A percentile compares a stretch with the other conserved stretches of the same genome.
phyloP scores from a whole-genome alignment of 2,113 vertebrate genomes.

The Ictalurus furcatus region DNA sequence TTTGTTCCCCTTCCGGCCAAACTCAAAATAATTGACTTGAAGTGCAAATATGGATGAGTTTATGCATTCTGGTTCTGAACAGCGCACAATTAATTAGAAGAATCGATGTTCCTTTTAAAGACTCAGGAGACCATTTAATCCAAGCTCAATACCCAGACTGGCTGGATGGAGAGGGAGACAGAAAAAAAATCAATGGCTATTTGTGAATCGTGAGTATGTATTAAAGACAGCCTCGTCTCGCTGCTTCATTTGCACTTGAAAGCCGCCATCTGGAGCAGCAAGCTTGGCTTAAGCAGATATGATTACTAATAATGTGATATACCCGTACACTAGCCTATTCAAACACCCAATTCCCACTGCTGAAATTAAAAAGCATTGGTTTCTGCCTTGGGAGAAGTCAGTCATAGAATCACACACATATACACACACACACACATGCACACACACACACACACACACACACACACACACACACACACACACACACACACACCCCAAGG shows the following conservation, averaged over 20 bases:
- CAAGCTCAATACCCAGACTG: slow-evolving; percentile 98
- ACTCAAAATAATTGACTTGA: slow-evolving; percentile 83
- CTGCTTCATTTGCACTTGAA: slow-evolving; percentile 99
- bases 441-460: slow-evolving; percentile 6
- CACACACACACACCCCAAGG: slow-evolving; percentile 2
- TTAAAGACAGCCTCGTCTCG: slow-evolving; percentile 99
- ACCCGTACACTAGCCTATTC: slow-evolving; percentile 96
- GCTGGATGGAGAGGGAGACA: slow-evolving; percentile 83
- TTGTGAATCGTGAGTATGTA: slow-evolving; percentile 99
- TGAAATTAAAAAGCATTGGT: slow-evolving; percentile 90
- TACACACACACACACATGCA: slow-evolving; percentile 18
- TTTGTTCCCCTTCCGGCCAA: slow-evolving; percentile 74
- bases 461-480: slow-evolving; percentile 32
- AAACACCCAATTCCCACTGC: slow-evolving; percentile 91
- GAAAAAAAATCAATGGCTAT: slow-evolving; percentile 98
- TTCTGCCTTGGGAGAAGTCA: slow-evolving; percentile 58
- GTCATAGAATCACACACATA: slow-evolving; percentile 14
- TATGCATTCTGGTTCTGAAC: slow-evolving; percentile 85
- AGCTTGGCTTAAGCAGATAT: slow-evolving; percentile 99
- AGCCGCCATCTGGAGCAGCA: slow-evolving; percentile 99
- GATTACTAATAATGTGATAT: slow-evolving; percentile 99
- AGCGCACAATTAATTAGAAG: slow-evolving; percentile 98
- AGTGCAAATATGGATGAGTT: slow-evolving; percentile 82
- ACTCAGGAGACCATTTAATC: slow-evolving; percentile 99
- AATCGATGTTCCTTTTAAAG: slow-evolving; percentile 99